Conservation (phyloP, 2,113 vertebrate species). For the Acrocephalus kingi region DNA sequence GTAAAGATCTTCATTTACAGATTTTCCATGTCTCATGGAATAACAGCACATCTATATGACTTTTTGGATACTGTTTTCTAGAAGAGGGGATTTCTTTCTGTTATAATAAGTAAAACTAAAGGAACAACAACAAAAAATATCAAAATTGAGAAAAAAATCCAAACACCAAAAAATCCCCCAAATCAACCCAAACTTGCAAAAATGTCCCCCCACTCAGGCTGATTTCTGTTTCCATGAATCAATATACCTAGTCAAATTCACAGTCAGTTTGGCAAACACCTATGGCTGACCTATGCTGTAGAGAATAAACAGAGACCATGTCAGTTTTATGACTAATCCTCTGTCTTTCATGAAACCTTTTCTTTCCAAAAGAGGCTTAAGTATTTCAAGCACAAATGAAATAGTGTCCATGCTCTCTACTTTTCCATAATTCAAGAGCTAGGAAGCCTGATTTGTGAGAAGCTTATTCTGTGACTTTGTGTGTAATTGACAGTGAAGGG, state of each 20-base stretch:
- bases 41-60: neutral
- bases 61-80: neutral
- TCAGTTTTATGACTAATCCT: conserved; percentile 7
- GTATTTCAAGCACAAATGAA: neutral
- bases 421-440: conserved; percentile 46
- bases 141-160: neutral
- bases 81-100: neutral
- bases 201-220: neutral
- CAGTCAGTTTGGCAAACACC: neutral
- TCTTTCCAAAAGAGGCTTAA: conserved; percentile 23
- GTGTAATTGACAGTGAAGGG: conserved; percentile 56
- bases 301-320: neutral
- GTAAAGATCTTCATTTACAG: neutral
- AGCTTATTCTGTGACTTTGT: conserved; percentile 49
- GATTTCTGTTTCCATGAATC: neutral
- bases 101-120: neutral
- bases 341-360: conserved; percentile 11
- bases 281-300: neutral
- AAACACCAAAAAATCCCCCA: too few relatives aligned
- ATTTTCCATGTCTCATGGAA: neutral
- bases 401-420: neutral
- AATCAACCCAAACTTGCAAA: neutral
- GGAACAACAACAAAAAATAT: neutral
- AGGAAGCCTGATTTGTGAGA: conserved; percentile 4
- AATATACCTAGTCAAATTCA: neutral